Base-by-base conservation (phyloP, 92 coral and sea anemone species). In the Scolanthus callimorphus region DNA sequence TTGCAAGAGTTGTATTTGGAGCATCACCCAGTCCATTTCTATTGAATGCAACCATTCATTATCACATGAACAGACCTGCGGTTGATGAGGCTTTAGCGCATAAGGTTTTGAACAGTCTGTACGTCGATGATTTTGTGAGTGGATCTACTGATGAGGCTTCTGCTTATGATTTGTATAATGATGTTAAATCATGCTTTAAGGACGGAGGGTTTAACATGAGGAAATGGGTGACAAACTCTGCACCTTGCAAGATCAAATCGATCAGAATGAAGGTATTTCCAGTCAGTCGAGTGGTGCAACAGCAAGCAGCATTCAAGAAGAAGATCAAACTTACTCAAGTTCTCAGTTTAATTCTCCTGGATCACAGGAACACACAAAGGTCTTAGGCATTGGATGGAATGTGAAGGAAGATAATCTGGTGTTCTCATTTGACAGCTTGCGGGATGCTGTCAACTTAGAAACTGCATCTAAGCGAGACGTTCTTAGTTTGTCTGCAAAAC, bases 1-100 rank as follows among this genome's bases (percentile, higher is more conserved):
- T 78, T 26, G 17, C 57, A 44, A 43, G 74, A 10, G 41, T 78
- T 13, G 67, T 78, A 20, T 70, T 78, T 59, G 85, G 85, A 37
- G 24, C 66, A 58, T 55, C 71, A 23, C 34, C 65, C 3, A 59
- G 57, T 24, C 71, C 77, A 3, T 47, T 60, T n/a, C 55, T 77
- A 23, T 25, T 77, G 22, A 52, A 65, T 21, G 58, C 41, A 2
- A 69, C 77, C 17, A 53, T 62, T 15, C 28, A 38, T 13, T 54
- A 31, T 45, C 77, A 77, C 24, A 22, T 69, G 30, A 28, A 45
- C 6, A 3, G 58, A 6, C 52, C 49, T 70, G 48, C 60, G 51
- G 51, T 29, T 41, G 15, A 27, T 3, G 52, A 54, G 24, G 73
- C 73, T 39, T 20, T 62, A 3, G 59, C 62, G n/a, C 51, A 78